These are phyloP conservation scores for Zeugodacus cucurbitae DNA, from an alignment of 1,140 invertebrate genomes.

Conservation along the genomic window DNA sequence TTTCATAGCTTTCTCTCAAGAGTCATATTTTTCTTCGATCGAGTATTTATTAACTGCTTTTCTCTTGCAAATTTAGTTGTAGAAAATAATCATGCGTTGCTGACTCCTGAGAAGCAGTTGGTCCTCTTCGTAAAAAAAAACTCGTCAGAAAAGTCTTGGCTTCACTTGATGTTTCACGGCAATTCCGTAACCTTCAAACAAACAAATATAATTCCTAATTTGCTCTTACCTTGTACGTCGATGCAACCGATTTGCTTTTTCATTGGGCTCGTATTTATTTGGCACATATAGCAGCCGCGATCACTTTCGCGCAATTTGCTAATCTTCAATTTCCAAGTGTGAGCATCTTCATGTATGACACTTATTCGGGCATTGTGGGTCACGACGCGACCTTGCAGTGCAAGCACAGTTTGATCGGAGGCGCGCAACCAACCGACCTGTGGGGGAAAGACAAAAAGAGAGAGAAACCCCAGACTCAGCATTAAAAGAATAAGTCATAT, in stretches of 20 bases:
- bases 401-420: constrained; percentile 89
- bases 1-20: no score
- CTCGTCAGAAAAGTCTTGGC: no score
- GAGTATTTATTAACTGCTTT: no score
- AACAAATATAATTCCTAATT: neutral
- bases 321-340: constrained; percentile 82
- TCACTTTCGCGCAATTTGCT: constrained; percentile 78
- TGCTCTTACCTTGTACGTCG: constrained; percentile 82
- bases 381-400: constrained; percentile 86
- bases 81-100: no score
- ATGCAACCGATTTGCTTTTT: constrained; percentile 88
- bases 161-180: no score
- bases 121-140: no score
- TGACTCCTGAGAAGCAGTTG: no score
- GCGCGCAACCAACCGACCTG: constrained; percentile 93
- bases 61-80: no score
- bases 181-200: no score
- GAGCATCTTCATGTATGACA: constrained; percentile 80
- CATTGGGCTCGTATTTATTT: constrained; percentile 90
- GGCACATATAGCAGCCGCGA: constrained; percentile 86
- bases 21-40: no score
- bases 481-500: neutral
- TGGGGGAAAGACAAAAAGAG: neutral
- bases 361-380: constrained; percentile 86
- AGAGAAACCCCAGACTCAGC: neutral